Conservation (phyloP, 2,113 vertebrate species). For the Petromus typicus region DNA sequence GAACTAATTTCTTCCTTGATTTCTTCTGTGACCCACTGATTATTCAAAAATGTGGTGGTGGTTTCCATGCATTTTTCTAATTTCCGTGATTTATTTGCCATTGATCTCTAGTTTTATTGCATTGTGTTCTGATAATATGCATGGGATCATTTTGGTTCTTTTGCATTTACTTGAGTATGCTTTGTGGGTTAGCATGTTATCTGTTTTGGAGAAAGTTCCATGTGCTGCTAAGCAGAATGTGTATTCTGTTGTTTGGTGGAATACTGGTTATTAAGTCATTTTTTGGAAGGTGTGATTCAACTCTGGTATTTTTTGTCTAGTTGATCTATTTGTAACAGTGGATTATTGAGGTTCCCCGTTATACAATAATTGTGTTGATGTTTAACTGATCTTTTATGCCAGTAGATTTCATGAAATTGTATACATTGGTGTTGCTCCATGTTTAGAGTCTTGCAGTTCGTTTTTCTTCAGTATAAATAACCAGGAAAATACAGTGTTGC, state of each 20-base stretch:
- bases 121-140: neutral
- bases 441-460: neutral
- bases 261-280: neutral
- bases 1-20: neutral
- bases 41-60: neutral
- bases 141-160: neutral
- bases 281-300: neutral
- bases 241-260: neutral
- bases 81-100: neutral
- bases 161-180: neutral
- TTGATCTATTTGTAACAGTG: neutral
- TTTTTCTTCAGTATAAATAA: neutral
- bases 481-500: neutral
- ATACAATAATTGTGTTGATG: neutral
- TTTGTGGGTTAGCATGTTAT: neutral
- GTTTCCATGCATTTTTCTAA: neutral
- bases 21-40: neutral
- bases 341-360: neutral
- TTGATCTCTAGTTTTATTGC: neutral
- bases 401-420: neutral
- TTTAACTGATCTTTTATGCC: neutral
- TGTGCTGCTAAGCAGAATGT: neutral
- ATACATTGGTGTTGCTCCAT: neutral
- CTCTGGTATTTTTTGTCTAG: neutral
- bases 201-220: neutral